These are phyloP conservation scores for Meandrina meandrites DNA, from an alignment of 92 coral and sea anemone species.

Conservation along the genomic window DNA sequence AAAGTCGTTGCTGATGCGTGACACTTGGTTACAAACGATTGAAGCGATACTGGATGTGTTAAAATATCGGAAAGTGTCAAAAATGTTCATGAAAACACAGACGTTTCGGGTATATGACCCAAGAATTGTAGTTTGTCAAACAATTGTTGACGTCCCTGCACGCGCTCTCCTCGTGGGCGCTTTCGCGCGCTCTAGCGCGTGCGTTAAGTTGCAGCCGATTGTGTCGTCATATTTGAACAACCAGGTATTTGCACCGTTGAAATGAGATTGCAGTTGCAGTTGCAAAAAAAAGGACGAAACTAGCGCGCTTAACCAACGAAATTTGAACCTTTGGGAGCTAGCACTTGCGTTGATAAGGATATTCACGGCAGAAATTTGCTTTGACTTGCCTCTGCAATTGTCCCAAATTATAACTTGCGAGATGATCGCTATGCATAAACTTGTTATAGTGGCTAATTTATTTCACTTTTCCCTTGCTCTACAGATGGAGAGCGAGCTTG, in stretches of 20 bases:
- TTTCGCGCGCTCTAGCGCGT: constrained; percentile 5
- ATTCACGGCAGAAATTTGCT: background rate
- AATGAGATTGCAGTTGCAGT: background rate
- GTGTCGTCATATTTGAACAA: constrained; percentile 13
- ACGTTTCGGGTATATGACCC: no score
- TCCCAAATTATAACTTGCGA: no score
- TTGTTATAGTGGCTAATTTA: background rate
- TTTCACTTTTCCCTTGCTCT: background rate
- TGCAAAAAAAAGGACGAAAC: background rate
- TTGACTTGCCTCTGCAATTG: background rate
- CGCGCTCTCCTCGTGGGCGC: background rate
- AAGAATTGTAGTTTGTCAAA: no score
- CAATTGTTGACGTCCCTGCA: background rate
- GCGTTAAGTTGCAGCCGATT: background rate
- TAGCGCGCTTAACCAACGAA: no score
- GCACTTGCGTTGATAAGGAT: no score
- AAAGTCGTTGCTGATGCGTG: no score
- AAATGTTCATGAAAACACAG: no score
- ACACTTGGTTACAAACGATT: no score
- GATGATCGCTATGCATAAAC: no score
- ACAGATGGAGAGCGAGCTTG: constrained; percentile 99
- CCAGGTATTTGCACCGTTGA: background rate
- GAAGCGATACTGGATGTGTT: no score
- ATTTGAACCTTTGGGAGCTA: no score
- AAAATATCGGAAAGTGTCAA: no score